Evolutionary conservation across 2,888 invertebrate genomes (phyloP).

Genomic region (Hipparchia sbordonii): DNA sequence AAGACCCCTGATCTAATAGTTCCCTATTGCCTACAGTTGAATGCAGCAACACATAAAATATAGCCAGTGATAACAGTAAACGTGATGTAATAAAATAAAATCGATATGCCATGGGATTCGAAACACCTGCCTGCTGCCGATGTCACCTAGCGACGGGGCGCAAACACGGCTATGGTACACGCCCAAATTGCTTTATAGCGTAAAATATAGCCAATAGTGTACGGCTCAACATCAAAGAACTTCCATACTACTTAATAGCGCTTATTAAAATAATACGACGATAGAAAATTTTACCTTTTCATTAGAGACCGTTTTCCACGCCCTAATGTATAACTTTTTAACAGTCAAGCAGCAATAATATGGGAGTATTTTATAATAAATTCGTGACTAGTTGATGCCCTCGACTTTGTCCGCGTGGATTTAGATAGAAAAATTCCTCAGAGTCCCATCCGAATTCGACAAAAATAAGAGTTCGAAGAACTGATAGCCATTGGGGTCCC

Average conservation of each 20-base stretch:
- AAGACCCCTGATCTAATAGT: background rate
- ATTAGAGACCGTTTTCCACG: slow-evolving; percentile 13
- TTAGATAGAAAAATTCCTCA: background rate
- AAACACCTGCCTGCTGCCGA: slow-evolving; percentile 54
- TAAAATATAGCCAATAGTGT: slow-evolving; percentile 25
- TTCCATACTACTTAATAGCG: slow-evolving; percentile 7
- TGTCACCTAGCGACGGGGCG: slow-evolving; percentile 64
- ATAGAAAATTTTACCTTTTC: slow-evolving; percentile 13
- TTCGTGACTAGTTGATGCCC: no score
- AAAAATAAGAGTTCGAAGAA: no score
- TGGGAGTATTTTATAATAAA: background rate
- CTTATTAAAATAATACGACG: slow-evolving; percentile 19
- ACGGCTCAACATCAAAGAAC: slow-evolving; percentile 18
- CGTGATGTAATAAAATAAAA: slow-evolving; percentile 47
- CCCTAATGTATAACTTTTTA: background rate
- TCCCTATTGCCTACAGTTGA: slow-evolving; percentile 5
- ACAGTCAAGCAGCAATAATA: background rate
- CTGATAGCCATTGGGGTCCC: no score
- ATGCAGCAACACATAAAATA: slow-evolving; percentile 20
- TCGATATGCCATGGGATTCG: slow-evolving; percentile 62
- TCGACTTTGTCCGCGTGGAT: no score
- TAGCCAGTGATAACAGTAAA: slow-evolving; percentile 32
- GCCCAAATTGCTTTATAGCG: slow-evolving; percentile 50
- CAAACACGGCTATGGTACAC: slow-evolving; percentile 56
- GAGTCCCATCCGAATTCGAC: no score